Conservation (phyloP, 2,888 invertebrate species). For the Cephus sareptanus region DNA sequence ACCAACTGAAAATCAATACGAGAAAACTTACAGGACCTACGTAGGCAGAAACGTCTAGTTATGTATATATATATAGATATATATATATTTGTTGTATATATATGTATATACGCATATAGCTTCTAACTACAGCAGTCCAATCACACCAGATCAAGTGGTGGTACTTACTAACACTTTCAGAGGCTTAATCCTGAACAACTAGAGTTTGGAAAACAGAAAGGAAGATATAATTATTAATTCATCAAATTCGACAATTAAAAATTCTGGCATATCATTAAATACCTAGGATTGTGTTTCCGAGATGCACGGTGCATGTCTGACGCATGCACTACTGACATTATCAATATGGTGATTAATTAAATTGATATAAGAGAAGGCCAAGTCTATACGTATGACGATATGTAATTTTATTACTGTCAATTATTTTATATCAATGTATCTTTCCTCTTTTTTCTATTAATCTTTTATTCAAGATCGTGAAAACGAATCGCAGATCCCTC, state of each 20-base stretch:
- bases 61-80: conserved; percentile 10
- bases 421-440: neutral
- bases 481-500: neutral
- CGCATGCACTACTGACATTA: conserved; percentile 31
- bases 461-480: neutral
- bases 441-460: conserved; percentile 26
- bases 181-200: conserved; percentile 99
- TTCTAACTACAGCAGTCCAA: conserved; percentile 67
- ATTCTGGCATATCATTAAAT: neutral
- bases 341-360: neutral
- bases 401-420: neutral
- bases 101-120: conserved; percentile 57
- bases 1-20: conserved; percentile 19
- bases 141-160: conserved; percentile 68
- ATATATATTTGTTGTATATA: conserved; percentile 1
- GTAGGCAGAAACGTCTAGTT: conserved; percentile 6
- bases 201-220: conserved; percentile 72
- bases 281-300: conserved; percentile 42
- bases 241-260: conserved; percentile 29
- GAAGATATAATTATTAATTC: conserved; percentile 58
- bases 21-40: conserved; percentile 18
- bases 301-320: conserved; percentile 44
- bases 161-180: conserved; percentile 98
- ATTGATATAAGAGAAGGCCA: neutral
- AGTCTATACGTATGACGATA: neutral